Evolutionary conservation across 2,113 vertebrate species (phyloP).

Genomic region (Rhineura floridana): DNA sequence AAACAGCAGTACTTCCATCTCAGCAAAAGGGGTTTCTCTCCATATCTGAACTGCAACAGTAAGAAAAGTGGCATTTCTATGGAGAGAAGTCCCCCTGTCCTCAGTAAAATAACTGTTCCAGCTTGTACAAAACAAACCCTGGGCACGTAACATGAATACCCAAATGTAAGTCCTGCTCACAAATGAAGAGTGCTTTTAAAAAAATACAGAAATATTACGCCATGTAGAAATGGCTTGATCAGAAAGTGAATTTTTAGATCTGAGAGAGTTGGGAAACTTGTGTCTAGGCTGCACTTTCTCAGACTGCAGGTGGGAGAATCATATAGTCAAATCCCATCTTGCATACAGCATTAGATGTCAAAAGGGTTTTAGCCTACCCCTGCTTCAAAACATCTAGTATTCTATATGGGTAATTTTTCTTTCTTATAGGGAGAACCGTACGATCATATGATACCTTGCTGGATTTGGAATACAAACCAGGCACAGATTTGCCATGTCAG

Average conservation of each 20-base stretch:
- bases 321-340: background rate
- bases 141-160: background rate
- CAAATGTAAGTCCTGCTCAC: constrained; percentile 16
- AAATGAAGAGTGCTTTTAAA: background rate
- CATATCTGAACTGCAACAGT: background rate
- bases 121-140: background rate
- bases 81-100: background rate
- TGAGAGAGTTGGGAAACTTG: background rate
- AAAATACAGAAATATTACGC: constrained; percentile 16
- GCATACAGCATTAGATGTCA: background rate
- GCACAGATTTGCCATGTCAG: background rate
- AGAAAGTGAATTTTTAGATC: background rate
- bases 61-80: background rate
- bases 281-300: background rate
- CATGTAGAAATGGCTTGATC: constrained; percentile 3
- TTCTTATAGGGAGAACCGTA: background rate
- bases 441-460: background rate
- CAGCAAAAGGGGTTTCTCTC: background rate
- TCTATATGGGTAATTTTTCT: background rate
- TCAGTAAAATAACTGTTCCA: background rate
- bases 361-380: background rate
- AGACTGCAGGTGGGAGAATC: background rate
- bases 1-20: fast-evolving
- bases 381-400: background rate
- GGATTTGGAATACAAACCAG: background rate